Conservation (phyloP, 2,113 vertebrate species). For the Vulpes ferrilata region DNA sequence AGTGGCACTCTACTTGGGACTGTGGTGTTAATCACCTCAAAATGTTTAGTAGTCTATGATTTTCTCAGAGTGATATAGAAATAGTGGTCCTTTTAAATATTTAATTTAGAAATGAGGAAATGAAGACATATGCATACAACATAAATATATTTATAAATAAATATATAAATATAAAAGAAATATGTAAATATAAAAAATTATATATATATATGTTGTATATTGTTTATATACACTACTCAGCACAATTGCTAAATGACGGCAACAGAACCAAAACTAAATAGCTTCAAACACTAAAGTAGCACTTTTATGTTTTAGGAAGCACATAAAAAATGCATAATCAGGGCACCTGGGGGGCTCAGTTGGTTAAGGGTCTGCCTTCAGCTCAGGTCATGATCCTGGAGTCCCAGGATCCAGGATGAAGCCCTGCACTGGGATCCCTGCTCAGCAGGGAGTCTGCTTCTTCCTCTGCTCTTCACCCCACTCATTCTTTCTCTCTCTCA, state of each 20-base stretch:
- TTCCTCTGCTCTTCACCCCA: too few species aligned
- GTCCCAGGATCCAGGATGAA: too few species aligned
- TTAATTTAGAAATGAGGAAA: slow-evolving; percentile 13
- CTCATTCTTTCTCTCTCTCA: too few species aligned
- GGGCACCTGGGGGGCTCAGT: too few species aligned
- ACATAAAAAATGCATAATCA: neutral
- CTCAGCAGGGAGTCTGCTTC: too few species aligned
- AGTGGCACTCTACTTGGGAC: neutral
- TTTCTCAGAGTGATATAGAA: neutral
- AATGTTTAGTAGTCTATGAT: neutral
- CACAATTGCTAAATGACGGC: neutral
- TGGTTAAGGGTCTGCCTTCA: too few species aligned
- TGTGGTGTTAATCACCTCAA: neutral
- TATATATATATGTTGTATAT: neutral
- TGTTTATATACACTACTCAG: neutral
- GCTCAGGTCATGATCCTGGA: too few species aligned
- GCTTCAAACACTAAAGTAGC: neutral
- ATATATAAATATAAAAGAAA: neutral
- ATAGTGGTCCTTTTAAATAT: neutral
- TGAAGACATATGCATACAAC: neutral
- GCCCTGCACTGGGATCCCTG: too few species aligned
- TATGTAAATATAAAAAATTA: too few species aligned
- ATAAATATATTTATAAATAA: neutral
- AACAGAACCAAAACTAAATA: neutral
- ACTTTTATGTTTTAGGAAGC: neutral